Percentiles rank a stretch among this genome's conserved stretches.
phyloP scores from a whole-genome alignment of 1,140 invertebrate genomes.

The Vollenhovia emeryi region DNA sequence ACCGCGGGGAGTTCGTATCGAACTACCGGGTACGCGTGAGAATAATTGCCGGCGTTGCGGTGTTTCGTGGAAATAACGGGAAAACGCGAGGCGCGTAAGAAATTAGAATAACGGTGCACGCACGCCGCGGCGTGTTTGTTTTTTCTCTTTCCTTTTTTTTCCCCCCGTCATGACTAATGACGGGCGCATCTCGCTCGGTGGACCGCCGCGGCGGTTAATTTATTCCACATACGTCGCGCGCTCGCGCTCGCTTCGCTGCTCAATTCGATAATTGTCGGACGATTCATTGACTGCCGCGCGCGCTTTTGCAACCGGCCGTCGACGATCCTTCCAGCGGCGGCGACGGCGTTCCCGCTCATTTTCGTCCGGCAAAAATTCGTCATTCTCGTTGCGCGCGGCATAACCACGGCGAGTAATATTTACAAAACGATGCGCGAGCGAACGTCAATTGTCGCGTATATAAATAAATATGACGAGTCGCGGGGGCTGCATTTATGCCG shows the following conservation, averaged over 20 bases:
- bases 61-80: conserved; percentile 50
- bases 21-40: conserved; percentile 36
- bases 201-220: conserved; percentile 61
- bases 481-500: conserved; percentile 6
- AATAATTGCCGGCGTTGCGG: conserved; percentile 35
- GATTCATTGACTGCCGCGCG: conserved; percentile 58
- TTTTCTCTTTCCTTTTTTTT: conserved; percentile 15
- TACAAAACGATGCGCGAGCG: conserved; percentile 70
- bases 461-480: conserved; percentile 63
- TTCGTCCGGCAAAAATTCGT: conserved; percentile 65
- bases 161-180: conserved; percentile 55
- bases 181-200: conserved; percentile 46
- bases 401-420: conserved; percentile 63
- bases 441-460: conserved; percentile 55
- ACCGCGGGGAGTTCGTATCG: not conserved
- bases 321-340: conserved; percentile 29
- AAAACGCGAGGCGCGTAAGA: conserved; percentile 56
- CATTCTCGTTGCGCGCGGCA: no score
- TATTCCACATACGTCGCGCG: conserved; percentile 64
- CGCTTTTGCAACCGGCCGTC: conserved; percentile 47
- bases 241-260: conserved; percentile 47
- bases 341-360: conserved; percentile 53
- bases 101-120: conserved; percentile 50
- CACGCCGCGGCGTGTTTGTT: conserved; percentile 17
- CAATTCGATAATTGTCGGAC: conserved; percentile 71